Percentiles rank a stretch among this genome's conserved stretches.
Evolutionary conservation across 2,113 vertebrate species (phyloP).

Genomic region (Ciconia maguari): DNA sequence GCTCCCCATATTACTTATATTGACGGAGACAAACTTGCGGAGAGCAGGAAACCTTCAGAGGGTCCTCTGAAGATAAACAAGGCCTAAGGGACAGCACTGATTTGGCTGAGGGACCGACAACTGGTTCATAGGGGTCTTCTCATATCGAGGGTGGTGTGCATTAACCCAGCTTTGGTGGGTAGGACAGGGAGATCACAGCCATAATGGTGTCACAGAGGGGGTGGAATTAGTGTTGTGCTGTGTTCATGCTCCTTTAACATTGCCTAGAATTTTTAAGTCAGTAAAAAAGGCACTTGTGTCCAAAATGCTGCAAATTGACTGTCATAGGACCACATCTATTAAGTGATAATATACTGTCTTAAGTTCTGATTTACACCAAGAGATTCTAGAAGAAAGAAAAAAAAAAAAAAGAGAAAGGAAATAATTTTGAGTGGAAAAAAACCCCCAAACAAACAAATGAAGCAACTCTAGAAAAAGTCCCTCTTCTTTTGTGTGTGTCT

Average conservation of each 20-base stretch:
- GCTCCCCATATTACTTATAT: conserved; percentile 25
- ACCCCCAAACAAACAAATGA: background rate
- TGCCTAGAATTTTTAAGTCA: background rate
- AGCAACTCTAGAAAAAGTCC: background rate
- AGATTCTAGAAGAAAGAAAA: background rate
- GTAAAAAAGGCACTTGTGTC: background rate
- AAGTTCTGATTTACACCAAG: background rate
- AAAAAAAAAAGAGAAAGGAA: background rate
- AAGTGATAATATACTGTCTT: background rate
- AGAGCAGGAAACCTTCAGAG: conserved; percentile 23
- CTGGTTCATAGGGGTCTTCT: background rate
- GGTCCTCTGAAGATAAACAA: conserved; percentile 1
- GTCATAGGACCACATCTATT: background rate
- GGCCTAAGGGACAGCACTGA: background rate
- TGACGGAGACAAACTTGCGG: background rate
- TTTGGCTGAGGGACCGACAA: background rate
- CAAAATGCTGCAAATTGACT: background rate
- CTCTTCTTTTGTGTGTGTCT: background rate
- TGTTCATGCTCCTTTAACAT: background rate
- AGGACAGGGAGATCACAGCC: background rate
- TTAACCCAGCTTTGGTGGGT: background rate
- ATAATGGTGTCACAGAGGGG: background rate
- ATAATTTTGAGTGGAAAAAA: background rate
- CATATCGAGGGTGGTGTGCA: rapidly evolving
- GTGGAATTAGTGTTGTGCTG: background rate